Percentiles rank a stretch among this genome's conserved stretches.
These are phyloP conservation scores for Tortrix viridana DNA, from an alignment of 2,888 invertebrate species.

Conservation along the genomic window DNA sequence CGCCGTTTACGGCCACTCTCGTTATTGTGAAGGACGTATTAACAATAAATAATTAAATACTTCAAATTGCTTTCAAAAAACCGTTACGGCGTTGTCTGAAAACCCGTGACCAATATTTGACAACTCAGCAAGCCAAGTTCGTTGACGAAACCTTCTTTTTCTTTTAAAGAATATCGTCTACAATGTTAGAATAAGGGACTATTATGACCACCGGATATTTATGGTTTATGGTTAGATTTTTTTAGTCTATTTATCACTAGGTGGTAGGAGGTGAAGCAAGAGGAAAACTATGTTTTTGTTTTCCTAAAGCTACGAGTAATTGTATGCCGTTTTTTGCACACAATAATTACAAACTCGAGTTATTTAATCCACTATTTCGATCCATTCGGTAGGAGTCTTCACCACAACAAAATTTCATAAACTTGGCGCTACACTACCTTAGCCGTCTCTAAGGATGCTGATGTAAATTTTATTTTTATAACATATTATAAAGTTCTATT, in stretches of 20 bases:
- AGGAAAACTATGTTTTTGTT: no score
- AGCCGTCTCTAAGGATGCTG: constrained; percentile 58
- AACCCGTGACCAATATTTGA: constrained; percentile 64
- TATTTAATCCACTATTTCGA: no score
- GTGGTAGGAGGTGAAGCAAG: no score
- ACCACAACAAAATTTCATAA: not conserved
- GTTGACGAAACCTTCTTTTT: not conserved
- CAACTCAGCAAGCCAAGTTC: constrained; percentile 38
- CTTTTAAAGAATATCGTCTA: not conserved
- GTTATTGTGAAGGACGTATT: constrained; percentile 65
- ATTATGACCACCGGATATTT: no score
- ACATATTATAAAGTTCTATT: constrained; percentile 62
- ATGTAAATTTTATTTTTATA: constrained; percentile 75
- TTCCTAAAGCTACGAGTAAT: no score
- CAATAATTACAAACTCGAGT: no score
- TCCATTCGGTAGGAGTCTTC: no score
- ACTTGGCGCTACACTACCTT: constrained; percentile 23
- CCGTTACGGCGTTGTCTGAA: constrained; percentile 50
- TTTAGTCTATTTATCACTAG: no score
- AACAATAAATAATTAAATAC: constrained; percentile 67
- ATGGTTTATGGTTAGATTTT: no score
- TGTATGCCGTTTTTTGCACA: no score
- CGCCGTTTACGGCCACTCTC: constrained; percentile 54
- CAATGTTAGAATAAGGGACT: not conserved
- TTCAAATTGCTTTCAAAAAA: constrained; percentile 55